Conservation (phyloP, 1,140 invertebrate genomes). For the Paracyclopina nana region DNA sequence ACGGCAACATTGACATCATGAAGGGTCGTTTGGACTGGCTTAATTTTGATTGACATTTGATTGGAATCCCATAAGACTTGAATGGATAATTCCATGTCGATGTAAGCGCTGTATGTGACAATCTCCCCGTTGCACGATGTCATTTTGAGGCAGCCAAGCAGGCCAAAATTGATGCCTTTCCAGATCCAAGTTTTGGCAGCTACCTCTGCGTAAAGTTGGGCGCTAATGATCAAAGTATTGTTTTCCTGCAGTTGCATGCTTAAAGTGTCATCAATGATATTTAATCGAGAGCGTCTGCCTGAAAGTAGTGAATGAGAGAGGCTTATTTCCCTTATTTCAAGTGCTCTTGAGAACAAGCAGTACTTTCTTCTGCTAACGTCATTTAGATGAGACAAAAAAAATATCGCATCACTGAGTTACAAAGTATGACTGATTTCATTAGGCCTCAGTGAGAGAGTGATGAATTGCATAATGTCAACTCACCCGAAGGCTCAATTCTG, state of each 20-base stretch:
- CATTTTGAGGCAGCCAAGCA: constrained; percentile 9
- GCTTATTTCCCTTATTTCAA: no score
- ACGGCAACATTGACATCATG: not conserved
- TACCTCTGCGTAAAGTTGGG: not conserved
- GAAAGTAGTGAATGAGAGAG: not conserved
- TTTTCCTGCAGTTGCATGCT: not conserved
- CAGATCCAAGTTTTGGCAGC: constrained; percentile 13
- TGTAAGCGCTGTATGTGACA: constrained; percentile 8
- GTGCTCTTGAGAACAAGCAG: not conserved
- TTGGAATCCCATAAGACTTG: constrained; percentile 5
- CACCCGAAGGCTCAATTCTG: constrained; percentile 12
- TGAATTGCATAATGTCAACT: no score
- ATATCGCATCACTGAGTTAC: no score
- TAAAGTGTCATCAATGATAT: constrained; percentile 4
- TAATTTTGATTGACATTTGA: not conserved
- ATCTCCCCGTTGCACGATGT: constrained; percentile 5
- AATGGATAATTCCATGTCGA: not conserved
- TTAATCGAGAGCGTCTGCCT: not conserved
- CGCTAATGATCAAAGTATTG: constrained; percentile 8
- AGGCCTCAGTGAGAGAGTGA: no score
- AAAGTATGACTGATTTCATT: no score
- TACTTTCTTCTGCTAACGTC: no score
- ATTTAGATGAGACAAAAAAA: no score
- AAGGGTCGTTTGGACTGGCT: constrained; percentile 3
- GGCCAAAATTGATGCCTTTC: constrained; percentile 11